phyloP scores from a whole-genome alignment of 2,888 invertebrate genomes.

The Stegana nigrithorax region DNA sequence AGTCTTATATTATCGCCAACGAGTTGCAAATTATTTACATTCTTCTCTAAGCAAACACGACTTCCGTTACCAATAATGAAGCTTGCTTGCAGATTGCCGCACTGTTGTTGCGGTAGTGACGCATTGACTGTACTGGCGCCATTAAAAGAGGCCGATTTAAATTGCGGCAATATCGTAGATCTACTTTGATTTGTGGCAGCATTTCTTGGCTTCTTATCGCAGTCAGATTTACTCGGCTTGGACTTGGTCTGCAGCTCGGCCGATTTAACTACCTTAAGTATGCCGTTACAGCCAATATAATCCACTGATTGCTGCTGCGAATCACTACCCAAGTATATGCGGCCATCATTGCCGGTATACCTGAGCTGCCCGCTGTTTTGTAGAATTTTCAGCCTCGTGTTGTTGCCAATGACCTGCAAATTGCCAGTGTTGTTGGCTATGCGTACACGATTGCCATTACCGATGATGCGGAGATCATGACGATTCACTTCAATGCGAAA shows the following conservation, averaged over 20 bases:
- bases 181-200: too few species aligned
- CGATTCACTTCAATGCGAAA: constrained; percentile 62
- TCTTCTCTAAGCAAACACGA: too few species aligned
- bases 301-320: constrained; percentile 62
- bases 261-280: constrained; percentile 61
- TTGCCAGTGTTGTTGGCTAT: constrained; percentile 59
- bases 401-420: constrained; percentile 64
- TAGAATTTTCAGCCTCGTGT: constrained; percentile 62
- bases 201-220: neutral
- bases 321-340: constrained; percentile 62
- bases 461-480: constrained; percentile 62
- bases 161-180: constrained; percentile 7
- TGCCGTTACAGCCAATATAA: constrained; percentile 66
- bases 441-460: constrained; percentile 66
- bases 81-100: too few species aligned
- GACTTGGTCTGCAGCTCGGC: constrained; percentile 39
- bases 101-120: neutral
- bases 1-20: too few species aligned
- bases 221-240: neutral
- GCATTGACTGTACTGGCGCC: neutral
- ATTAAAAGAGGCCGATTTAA: constrained; percentile 22
- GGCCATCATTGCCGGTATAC: constrained; percentile 66
- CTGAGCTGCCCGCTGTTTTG: constrained; percentile 58
- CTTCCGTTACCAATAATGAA: too few species aligned
- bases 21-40: too few species aligned